phyloP scores from a whole-genome alignment of 1,140 invertebrate genomes.

The Cryptotermes secundus region DNA sequence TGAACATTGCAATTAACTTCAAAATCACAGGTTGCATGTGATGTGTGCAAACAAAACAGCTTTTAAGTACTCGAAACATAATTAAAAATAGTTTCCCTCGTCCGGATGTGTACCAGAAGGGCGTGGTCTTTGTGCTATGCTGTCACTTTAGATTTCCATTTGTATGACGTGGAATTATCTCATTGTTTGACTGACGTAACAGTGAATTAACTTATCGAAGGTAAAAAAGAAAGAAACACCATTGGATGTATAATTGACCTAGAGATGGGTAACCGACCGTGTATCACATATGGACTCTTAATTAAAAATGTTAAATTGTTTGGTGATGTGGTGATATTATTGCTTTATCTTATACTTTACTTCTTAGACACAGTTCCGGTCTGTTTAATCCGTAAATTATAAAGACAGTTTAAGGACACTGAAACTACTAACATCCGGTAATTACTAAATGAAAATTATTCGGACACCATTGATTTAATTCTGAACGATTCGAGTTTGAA shows the following conservation, averaged over 20 bases:
- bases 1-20: neutral
- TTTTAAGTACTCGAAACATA: slow-evolving; percentile 6
- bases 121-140: neutral
- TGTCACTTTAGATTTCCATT: neutral
- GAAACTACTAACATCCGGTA: too few species aligned
- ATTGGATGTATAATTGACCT: neutral
- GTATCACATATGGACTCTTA: too few species aligned
- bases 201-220: neutral
- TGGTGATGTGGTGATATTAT: too few species aligned
- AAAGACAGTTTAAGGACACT: too few species aligned
- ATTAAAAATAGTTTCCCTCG: neutral
- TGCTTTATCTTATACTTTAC: too few species aligned
- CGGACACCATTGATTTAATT: too few species aligned
- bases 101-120: neutral
- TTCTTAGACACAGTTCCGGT: too few species aligned
- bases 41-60: slow-evolving; percentile 3
- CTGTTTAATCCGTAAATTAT: too few species aligned
- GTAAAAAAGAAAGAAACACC: neutral
- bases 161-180: slow-evolving; percentile 12
- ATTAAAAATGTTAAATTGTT: too few species aligned
- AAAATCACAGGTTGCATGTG: neutral
- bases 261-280: neutral
- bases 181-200: neutral
- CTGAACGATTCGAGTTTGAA: too few species aligned
- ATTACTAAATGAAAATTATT: too few species aligned